These are phyloP conservation scores for Tipula unca DNA, from an alignment of 2,888 invertebrate species.

Conservation along the genomic window DNA sequence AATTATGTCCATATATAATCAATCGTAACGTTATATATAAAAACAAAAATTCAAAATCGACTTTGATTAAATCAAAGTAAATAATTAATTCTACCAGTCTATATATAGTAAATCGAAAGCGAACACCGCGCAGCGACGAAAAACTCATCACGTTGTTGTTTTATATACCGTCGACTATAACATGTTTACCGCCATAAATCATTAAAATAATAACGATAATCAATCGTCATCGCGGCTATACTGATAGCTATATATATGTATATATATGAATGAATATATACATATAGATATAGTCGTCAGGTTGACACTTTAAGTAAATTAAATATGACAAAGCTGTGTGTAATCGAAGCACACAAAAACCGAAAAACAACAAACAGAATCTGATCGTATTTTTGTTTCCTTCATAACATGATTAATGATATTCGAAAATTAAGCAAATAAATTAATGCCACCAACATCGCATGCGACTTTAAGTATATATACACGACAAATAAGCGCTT, in stretches of 20 bases:
- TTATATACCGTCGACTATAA: not conserved
- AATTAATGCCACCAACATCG: not conserved
- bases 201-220: slow-evolving; percentile 8
- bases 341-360: not conserved
- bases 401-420: not conserved
- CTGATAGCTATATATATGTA: not conserved
- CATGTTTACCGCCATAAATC: not conserved
- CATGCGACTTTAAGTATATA: not conserved
- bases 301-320: slow-evolving; percentile 14
- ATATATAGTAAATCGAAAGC: not conserved
- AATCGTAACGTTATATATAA: not conserved
- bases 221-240: not conserved
- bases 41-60: not conserved
- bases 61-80: not conserved
- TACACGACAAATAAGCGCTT: not conserved
- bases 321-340: not conserved
- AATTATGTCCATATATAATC: not conserved
- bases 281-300: not conserved
- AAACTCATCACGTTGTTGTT: not conserved
- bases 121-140: not conserved
- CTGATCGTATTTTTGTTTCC: not conserved
- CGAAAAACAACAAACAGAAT: not conserved
- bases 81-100: not conserved
- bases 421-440: not conserved
- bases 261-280: not conserved